Percentiles rank a stretch among this genome's conserved stretches.
Evolutionary conservation across 2,113 vertebrate species (phyloP).

Genomic region (Anguilla rostrata): DNA sequence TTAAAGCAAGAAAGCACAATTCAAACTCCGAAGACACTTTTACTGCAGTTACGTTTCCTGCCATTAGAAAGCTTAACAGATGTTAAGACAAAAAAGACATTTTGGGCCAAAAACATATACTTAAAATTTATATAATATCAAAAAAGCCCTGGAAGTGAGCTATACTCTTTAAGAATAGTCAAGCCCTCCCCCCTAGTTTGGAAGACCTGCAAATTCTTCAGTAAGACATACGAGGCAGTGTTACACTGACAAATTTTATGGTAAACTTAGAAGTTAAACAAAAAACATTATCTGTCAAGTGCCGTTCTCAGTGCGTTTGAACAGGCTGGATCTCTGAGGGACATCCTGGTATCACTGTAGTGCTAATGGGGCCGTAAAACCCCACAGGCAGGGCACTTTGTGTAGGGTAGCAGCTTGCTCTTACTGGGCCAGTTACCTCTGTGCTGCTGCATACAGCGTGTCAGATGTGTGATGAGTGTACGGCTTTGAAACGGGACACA

Average conservation of each 20-base stretch:
- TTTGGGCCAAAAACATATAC: too few species aligned
- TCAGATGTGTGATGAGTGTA: neutral
- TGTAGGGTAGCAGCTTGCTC: neutral
- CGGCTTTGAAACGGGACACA: neutral
- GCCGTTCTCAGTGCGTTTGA: neutral
- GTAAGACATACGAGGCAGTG: neutral
- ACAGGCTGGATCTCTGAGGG: neutral
- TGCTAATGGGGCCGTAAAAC: neutral
- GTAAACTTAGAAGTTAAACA: slow-evolving; percentile 35
- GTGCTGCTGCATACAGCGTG: neutral
- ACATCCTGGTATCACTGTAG: neutral
- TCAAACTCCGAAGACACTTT: too few species aligned
- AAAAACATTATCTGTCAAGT: slow-evolving; percentile 13
- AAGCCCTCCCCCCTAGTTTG: neutral
- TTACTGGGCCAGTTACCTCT: neutral
- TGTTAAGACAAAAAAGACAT: too few species aligned
- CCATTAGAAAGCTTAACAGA: too few species aligned
- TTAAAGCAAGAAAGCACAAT: too few species aligned
- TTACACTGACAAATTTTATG: slow-evolving; percentile 22
- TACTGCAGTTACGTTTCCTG: too few species aligned
- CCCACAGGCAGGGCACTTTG: neutral
- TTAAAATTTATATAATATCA: too few species aligned
- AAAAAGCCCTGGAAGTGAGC: neutral
- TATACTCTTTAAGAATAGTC: neutral
- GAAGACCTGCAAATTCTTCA: neutral